These are phyloP conservation scores for Cydia splendana DNA, from an alignment of 1,140 invertebrate genomes.

Conservation along the genomic window DNA sequence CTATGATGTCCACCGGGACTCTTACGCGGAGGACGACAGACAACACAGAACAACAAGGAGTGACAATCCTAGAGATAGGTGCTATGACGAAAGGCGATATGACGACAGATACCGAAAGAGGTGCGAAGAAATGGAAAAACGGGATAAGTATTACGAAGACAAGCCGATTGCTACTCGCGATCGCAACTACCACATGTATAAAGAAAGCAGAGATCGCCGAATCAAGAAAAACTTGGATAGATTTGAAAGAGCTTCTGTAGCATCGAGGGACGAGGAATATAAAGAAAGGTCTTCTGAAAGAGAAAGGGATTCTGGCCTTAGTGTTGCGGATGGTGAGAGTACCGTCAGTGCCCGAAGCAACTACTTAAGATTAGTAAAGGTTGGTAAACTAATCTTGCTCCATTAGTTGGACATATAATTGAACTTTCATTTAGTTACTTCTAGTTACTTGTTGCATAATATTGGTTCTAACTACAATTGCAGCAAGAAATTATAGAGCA, in stretches of 20 bases:
- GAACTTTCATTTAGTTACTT: neutral
- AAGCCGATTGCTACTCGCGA: slow-evolving; percentile 45
- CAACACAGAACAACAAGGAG: slow-evolving; percentile 55
- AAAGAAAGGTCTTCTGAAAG: slow-evolving; percentile 57
- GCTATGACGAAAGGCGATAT: slow-evolving; percentile 53
- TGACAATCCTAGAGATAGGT: slow-evolving; percentile 52
- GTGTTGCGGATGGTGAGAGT: slow-evolving; percentile 66
- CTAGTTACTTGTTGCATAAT: neutral
- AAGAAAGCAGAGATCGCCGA: slow-evolving; percentile 49
- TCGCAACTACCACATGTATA: slow-evolving; percentile 37
- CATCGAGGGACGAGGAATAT: slow-evolving; percentile 63
- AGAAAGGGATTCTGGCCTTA: slow-evolving; percentile 66
- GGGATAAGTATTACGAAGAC: slow-evolving; percentile 63
- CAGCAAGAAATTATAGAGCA: slow-evolving; percentile 74
- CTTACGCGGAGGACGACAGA: slow-evolving; percentile 47
- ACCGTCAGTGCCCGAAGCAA: slow-evolving; percentile 67
- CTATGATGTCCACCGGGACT: slow-evolving; percentile 59
- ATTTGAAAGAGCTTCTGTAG: slow-evolving; percentile 60
- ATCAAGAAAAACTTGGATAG: slow-evolving; percentile 52
- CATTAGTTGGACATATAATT: neutral
- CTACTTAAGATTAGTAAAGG: slow-evolving; percentile 68
- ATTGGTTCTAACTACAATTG: slow-evolving; percentile 33
- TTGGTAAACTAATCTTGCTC: slow-evolving; percentile 38
- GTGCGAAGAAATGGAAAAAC: slow-evolving; percentile 20
- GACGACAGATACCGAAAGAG: slow-evolving; percentile 41